Base-by-base conservation (phyloP, 2,888 invertebrate genomes). In the Gasteruption jaculator region DNA sequence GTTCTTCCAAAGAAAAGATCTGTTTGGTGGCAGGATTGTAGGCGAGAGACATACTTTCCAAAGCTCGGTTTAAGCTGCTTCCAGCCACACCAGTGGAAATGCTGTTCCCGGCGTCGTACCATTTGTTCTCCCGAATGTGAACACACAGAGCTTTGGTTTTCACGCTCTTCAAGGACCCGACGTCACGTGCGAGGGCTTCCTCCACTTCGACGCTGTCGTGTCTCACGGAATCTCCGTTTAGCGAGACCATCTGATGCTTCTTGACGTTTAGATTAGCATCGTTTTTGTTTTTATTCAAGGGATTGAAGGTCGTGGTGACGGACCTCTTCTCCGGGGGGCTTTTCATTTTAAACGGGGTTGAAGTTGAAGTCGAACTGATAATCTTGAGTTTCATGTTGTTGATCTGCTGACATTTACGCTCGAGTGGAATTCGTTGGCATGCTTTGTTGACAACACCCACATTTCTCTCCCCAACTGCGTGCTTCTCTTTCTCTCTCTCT, bases 21-120 rank as follows among this genome's bases (percentile, higher is more conserved):
- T 85, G 82, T 63, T 83, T 85, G 16, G 85, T 85, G 33, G 83
- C 75, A 10, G 85, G 85, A 65, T 83, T 85, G 70, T 85, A 86
- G 3, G 84, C 83, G 49, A 86, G 71, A 50, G 85, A 83, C 74
- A 86, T 83, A 65, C 78, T 82, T 63, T 84, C 81, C 57, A 86
- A 71, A 38, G 85, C 83, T 69, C 82, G 81, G 61, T 81, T 82
- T 47, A 85, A 74, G 16, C 61, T 66, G 15, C 65, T 57, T 14
- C 66, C 65, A 3, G 63, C 60, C 3, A 65, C 57, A 5, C 65
- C 65, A 3, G 61, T 61, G 1, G 65, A 66, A 8, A 65, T 58
- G 4, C 64, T 53, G 31, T 64, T 65, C 4, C 64, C 60, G 16
- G 65, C 65, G 38, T 65, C 65, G 19, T 65, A 65, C 65, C 66